Conservation (phyloP, 2,888 invertebrate genomes). For the Epirrhoe tristata region DNA sequence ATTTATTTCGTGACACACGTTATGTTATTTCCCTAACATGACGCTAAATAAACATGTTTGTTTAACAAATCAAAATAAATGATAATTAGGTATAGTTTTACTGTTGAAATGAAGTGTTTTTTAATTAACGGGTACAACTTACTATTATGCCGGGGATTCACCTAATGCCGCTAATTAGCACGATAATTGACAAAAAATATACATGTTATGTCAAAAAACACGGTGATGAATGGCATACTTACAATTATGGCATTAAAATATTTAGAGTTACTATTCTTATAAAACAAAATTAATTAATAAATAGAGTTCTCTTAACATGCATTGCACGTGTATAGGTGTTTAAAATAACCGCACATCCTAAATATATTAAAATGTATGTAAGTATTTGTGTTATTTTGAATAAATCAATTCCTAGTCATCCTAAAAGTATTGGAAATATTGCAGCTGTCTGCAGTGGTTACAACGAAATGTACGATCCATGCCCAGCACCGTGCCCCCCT, state of each 20-base stretch:
- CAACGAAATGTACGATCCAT: slow-evolving; percentile 50
- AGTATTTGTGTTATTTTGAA: too few relatives aligned
- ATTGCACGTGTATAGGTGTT: too few relatives aligned
- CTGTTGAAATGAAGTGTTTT: neutral
- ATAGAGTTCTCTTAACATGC: too few relatives aligned
- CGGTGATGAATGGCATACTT: too few relatives aligned
- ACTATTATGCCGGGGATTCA: neutral
- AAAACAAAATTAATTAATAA: too few relatives aligned
- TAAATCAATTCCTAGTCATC: neutral
- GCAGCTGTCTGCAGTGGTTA: slow-evolving; percentile 41
- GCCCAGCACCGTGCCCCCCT: slow-evolving; percentile 47
- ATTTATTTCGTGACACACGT: slow-evolving; percentile 19
- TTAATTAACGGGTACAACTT: neutral
- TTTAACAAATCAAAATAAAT: neutral
- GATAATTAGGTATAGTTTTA: neutral
- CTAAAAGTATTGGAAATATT: neutral
- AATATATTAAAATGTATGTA: too few relatives aligned
- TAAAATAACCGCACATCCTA: too few relatives aligned
- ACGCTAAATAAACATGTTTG: neutral
- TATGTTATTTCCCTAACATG: neutral
- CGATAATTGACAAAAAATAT: too few relatives aligned
- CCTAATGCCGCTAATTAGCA: too few relatives aligned
- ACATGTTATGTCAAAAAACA: too few relatives aligned
- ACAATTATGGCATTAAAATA: too few relatives aligned
- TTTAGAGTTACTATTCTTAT: too few relatives aligned